phyloP scores from a whole-genome alignment of 2,113 vertebrate genomes.

The Marmota monax region DNA sequence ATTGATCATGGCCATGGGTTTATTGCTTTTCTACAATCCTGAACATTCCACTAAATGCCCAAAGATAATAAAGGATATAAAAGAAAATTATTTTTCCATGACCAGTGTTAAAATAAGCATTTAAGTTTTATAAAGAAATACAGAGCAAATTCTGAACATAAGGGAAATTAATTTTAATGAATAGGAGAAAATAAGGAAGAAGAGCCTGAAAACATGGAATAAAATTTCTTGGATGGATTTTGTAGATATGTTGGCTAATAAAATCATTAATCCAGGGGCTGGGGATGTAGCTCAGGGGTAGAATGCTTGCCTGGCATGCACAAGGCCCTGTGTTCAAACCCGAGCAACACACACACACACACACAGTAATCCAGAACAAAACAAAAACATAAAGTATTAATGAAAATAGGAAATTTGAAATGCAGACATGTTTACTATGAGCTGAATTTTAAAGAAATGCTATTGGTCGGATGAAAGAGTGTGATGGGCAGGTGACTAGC shows the following conservation, averaged over 20 bases:
- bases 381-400: background rate
- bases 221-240: background rate
- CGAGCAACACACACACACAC: too few relatives aligned
- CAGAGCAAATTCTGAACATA: background rate
- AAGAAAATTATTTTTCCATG: background rate
- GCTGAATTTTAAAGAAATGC: background rate
- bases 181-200: background rate
- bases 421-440: background rate
- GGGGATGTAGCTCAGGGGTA: too few relatives aligned
- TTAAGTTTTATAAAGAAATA: constrained; percentile 12
- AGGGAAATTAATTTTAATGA: background rate
- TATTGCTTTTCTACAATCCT: background rate
- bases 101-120: background rate
- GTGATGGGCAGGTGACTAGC: background rate
- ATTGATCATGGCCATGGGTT: background rate
- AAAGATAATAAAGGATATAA: background rate
- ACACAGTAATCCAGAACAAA: background rate
- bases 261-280: background rate
- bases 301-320: too few relatives aligned
- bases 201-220: background rate
- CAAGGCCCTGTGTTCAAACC: too few relatives aligned
- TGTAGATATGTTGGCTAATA: background rate
- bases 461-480: background rate
- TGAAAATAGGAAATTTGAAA: background rate
- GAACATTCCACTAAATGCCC: background rate